Evolutionary conservation across 2,797 vertebrate species (phyloP).

Genomic region (Trematomus bernacchii): DNA sequence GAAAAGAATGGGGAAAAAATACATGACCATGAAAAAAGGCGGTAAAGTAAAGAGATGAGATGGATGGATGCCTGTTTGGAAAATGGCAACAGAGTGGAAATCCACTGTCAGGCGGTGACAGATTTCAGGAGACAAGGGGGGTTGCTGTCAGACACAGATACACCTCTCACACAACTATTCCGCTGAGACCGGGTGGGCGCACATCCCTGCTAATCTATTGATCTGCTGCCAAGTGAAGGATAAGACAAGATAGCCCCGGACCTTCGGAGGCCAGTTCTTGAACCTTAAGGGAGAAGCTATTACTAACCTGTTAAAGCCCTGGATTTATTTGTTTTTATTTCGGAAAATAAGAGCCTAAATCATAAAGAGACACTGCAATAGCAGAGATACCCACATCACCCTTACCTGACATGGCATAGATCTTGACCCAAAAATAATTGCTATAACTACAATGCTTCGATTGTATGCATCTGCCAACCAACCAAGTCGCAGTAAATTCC

Average conservation of each 20-base stretch:
- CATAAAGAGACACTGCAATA: neutral
- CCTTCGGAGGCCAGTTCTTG: constrained; percentile 40
- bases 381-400: neutral
- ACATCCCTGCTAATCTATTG: constrained; percentile 55
- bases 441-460: too few relatives aligned
- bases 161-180: constrained; percentile 49
- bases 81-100: constrained; percentile 22
- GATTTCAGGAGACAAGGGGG: constrained; percentile 40
- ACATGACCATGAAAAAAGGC: neutral
- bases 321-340: neutral
- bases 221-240: constrained; percentile 62
- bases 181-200: constrained; percentile 25
- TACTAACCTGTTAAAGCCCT: constrained; percentile 29
- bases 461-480: too few relatives aligned
- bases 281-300: constrained; percentile 27
- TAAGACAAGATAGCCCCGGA: constrained; percentile 26
- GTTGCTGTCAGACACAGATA: constrained; percentile 41
- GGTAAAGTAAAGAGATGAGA: constrained; percentile 4
- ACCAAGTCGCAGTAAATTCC: too few relatives aligned
- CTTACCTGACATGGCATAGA: neutral
- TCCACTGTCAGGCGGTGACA: constrained; percentile 14
- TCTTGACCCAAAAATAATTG: neutral
- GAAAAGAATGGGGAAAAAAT: neutral
- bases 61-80: constrained; percentile 3
- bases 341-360: constrained; percentile 1